Evolutionary conservation across 2,113 vertebrate genomes (phyloP).

Genomic region (Manacus vitellinus): DNA sequence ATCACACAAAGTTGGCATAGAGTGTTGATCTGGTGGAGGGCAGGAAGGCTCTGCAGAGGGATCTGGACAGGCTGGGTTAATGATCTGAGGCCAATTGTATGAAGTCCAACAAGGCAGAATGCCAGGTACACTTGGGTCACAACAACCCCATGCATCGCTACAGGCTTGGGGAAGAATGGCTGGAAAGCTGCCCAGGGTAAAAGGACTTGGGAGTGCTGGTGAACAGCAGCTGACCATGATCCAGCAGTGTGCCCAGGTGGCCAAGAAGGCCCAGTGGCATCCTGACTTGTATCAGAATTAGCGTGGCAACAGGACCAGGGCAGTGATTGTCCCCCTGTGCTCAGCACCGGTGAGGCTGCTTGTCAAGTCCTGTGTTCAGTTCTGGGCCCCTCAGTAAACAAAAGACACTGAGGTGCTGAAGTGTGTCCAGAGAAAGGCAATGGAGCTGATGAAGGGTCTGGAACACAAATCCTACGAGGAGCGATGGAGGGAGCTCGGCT

Average conservation of each 20-base stretch:
- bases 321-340: fast-evolving
- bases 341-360: fast-evolving
- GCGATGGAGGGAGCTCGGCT: fast-evolving
- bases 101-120: neutral
- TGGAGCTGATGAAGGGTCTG: fast-evolving
- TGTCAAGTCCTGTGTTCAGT: fast-evolving
- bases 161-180: neutral
- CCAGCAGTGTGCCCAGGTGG: fast-evolving
- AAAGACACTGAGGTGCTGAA: neutral
- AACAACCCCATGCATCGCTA: neutral
- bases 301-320: neutral
- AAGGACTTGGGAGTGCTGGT: neutral
- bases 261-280: fast-evolving
- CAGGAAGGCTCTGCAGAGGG: neutral
- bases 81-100: neutral
- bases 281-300: fast-evolving
- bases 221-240: neutral
- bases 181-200: neutral
- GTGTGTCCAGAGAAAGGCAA: fast-evolving
- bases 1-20: neutral
- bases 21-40: neutral
- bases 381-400: fast-evolving
- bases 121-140: neutral
- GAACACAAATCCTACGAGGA: neutral
- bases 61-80: neutral